Conservation (phyloP, 2,113 vertebrate genomes). For the Danionella cerebrum region DNA sequence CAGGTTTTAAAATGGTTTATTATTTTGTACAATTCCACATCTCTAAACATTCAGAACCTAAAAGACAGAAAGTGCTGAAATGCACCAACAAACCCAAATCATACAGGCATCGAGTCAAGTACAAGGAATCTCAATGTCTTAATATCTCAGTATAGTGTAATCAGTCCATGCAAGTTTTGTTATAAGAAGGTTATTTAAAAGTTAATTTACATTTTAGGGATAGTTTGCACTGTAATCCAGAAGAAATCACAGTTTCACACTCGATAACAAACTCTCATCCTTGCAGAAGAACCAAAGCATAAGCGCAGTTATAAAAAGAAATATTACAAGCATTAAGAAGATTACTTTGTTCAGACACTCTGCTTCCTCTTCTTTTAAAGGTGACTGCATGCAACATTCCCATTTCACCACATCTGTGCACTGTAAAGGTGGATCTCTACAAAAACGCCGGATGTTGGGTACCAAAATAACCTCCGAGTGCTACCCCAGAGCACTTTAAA, state of each 20-base stretch:
- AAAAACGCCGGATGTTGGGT: constrained; percentile 30
- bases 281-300: background rate
- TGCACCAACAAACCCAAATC: constrained; percentile 55
- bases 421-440: background rate
- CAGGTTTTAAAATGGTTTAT: constrained; percentile 33
- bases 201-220: background rate
- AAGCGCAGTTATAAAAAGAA: background rate
- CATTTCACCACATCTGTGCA: background rate
- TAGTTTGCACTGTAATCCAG: background rate
- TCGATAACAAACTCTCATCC: background rate
- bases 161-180: constrained; percentile 25
- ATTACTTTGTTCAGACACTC: background rate
- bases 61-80: constrained; percentile 49
- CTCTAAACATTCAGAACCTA: constrained; percentile 49
- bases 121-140: constrained; percentile 47
- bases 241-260: background rate
- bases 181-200: constrained; percentile 12
- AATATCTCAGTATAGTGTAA: constrained; percentile 28
- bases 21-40: constrained; percentile 59
- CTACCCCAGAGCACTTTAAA: constrained; percentile 61
- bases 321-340: background rate
- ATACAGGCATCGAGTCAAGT: constrained; percentile 52
- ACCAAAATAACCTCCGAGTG: constrained; percentile 53
- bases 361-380: background rate
- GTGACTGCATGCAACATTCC: background rate